phyloP scores from a whole-genome alignment of 1,140 invertebrate species.

The Hirudo medicinalis region DNA sequence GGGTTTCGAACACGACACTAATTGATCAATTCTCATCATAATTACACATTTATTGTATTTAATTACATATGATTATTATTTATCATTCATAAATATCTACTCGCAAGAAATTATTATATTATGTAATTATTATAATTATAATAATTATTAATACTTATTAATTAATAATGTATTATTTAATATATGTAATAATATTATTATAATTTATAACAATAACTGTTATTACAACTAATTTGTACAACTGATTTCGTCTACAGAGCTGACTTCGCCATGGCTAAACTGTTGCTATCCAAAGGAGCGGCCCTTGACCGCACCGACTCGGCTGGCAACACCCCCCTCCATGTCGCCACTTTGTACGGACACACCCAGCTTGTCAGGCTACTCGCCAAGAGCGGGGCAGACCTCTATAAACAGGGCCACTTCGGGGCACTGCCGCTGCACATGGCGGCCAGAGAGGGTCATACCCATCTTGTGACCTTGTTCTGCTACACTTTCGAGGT shows the following conservation, averaged over 20 bases:
- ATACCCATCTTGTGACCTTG: slow-evolving; percentile 16
- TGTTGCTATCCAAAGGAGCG: slow-evolving; percentile 74
- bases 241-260: slow-evolving; percentile 56
- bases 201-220: not conserved
- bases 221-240: not conserved
- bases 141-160: not conserved
- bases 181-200: slow-evolving; percentile 2
- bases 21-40: too few relatives aligned
- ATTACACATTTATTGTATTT: too few relatives aligned
- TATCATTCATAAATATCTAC: too few relatives aligned
- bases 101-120: too few relatives aligned
- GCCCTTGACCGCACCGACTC: slow-evolving; percentile 74
- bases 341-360: slow-evolving; percentile 95
- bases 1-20: too few relatives aligned
- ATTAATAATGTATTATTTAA: too few relatives aligned
- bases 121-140: not conserved
- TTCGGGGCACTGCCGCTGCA: slow-evolving; percentile 16
- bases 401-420: slow-evolving; percentile 46
- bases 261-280: slow-evolving; percentile 74
- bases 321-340: slow-evolving; percentile 89
- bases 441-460: slow-evolving; percentile 22
- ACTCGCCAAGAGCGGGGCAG: slow-evolving; percentile 64
- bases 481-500: slow-evolving; percentile 17
- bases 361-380: slow-evolving; percentile 91
- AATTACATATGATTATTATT: too few relatives aligned